Evolutionary conservation across 2,888 invertebrate species (phyloP).

Genomic region (Kuschelorhynchus macadamiae): DNA sequence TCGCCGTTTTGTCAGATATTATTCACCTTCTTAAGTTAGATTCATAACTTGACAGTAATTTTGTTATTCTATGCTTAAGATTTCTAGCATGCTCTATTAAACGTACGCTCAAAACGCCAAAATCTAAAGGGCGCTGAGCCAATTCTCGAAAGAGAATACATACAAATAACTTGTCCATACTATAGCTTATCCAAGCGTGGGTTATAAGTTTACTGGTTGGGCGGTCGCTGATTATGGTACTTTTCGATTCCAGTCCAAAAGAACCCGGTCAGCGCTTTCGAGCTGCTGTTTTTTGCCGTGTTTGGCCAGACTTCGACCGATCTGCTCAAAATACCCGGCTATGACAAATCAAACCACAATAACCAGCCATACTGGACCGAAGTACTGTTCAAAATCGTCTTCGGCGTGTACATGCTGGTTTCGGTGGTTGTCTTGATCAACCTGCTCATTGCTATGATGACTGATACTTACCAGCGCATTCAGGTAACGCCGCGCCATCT

Average conservation of each 20-base stretch:
- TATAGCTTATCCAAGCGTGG: too few species aligned
- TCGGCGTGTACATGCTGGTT: slow-evolving; percentile 98
- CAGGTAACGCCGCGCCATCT: slow-evolving; percentile 78
- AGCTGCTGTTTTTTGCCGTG: slow-evolving; percentile 97
- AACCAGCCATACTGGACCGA: slow-evolving; percentile 88
- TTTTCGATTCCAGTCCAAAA: slow-evolving; percentile 80
- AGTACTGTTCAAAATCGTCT: slow-evolving; percentile 90
- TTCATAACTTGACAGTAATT: too few species aligned
- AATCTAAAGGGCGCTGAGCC: too few species aligned
- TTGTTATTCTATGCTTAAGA: too few species aligned
- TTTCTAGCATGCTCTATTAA: too few species aligned
- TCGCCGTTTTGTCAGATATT: too few species aligned
- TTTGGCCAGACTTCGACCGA: slow-evolving; percentile 94
- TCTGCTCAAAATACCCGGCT: slow-evolving; percentile 80
- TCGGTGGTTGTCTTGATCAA: slow-evolving; percentile 99
- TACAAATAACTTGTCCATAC: too few species aligned
- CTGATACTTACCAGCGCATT: slow-evolving; percentile 99
- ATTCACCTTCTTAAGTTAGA: too few species aligned
- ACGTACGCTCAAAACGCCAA: too few species aligned
- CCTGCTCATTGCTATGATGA: slow-evolving; percentile 99
- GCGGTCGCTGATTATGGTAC: slow-evolving; percentile 40
- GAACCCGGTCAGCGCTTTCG: slow-evolving; percentile 93
- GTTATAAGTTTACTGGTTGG: slow-evolving; percentile 29
- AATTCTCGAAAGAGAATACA: too few species aligned
- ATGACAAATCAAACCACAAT: slow-evolving; percentile 81